Conservation (phyloP, 2,888 invertebrate species). For the Sphaerophoria taeniata region DNA sequence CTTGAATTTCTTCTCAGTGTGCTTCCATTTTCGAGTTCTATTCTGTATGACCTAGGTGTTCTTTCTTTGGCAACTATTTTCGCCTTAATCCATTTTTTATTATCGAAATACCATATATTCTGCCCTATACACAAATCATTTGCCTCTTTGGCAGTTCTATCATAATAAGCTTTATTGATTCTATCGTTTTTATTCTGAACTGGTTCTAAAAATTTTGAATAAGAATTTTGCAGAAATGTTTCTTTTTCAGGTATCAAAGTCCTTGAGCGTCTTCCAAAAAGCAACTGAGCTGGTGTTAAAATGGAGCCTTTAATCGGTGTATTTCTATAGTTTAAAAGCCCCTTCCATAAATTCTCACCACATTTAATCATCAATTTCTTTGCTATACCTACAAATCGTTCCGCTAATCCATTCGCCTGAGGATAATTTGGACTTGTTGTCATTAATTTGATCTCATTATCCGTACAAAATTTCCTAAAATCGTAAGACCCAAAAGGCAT, state of each 20-base stretch:
- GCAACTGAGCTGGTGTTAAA: too few relatives aligned
- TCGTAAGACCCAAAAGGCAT: too few relatives aligned
- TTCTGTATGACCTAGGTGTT: constrained; percentile 6
- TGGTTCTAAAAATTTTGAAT: background rate
- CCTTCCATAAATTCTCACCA: too few relatives aligned
- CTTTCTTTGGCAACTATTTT: background rate
- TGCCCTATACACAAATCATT: background rate
- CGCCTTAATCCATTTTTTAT: background rate
- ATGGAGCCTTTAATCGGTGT: too few relatives aligned
- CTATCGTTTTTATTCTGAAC: constrained; percentile 10
- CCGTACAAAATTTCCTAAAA: too few relatives aligned
- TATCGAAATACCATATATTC: constrained; percentile 12
- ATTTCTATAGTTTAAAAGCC: too few relatives aligned
- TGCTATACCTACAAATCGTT: too few relatives aligned
- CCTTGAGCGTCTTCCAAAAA: constrained; percentile 9
- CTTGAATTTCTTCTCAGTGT: constrained; percentile 7
- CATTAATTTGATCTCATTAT: too few relatives aligned
- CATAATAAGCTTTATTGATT: constrained; percentile 7
- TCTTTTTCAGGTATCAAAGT: constrained; percentile 5
- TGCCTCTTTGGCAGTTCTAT: background rate
- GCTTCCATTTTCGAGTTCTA: background rate
- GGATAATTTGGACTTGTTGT: too few relatives aligned
- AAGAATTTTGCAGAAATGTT: background rate
- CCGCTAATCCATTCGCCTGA: too few relatives aligned
- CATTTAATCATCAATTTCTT: too few relatives aligned